phyloP scores from a whole-genome alignment of 2,888 invertebrate genomes.

The Xestia ashworthii region DNA sequence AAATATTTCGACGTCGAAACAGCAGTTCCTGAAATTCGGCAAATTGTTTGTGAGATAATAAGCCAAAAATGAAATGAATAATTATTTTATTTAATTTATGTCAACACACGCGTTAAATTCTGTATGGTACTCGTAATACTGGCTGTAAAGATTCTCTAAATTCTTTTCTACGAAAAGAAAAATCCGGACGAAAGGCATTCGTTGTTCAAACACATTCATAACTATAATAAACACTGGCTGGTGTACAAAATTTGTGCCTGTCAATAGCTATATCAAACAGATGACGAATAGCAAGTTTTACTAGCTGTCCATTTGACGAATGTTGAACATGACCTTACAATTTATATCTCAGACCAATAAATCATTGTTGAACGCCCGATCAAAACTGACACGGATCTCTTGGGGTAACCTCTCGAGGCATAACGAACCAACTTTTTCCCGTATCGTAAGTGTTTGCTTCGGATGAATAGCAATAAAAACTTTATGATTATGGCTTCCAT shows the following conservation, averaged over 20 bases:
- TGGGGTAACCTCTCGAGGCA: slow-evolving; percentile 80
- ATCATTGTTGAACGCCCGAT: slow-evolving; percentile 85
- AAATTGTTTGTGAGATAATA: not conserved
- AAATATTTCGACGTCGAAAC: not conserved
- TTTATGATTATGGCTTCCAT: slow-evolving; percentile 88
- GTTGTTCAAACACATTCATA: slow-evolving; percentile 50
- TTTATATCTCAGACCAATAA: slow-evolving; percentile 84
- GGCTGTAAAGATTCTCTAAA: not conserved
- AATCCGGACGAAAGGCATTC: slow-evolving; percentile 16
- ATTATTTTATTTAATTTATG: not conserved
- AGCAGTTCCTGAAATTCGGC: not conserved
- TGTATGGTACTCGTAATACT: not conserved
- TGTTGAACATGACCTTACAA: slow-evolving; percentile 86
- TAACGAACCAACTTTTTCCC: slow-evolving; percentile 76
- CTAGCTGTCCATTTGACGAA: slow-evolving; percentile 84
- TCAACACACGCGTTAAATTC: not conserved
- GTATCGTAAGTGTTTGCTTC: slow-evolving; percentile 83
- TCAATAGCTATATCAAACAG: slow-evolving; percentile 77
- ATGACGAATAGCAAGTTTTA: slow-evolving; percentile 85
- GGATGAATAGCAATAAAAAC: slow-evolving; percentile 87
- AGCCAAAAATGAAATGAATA: not conserved
- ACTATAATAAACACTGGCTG: slow-evolving; percentile 68
- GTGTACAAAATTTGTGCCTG: slow-evolving; percentile 74
- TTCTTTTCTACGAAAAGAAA: slow-evolving; percentile 1
- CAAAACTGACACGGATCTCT: slow-evolving; percentile 86